Conservation (phyloP, 92 coral and sea anemone species). For the Muricea muricata region DNA sequence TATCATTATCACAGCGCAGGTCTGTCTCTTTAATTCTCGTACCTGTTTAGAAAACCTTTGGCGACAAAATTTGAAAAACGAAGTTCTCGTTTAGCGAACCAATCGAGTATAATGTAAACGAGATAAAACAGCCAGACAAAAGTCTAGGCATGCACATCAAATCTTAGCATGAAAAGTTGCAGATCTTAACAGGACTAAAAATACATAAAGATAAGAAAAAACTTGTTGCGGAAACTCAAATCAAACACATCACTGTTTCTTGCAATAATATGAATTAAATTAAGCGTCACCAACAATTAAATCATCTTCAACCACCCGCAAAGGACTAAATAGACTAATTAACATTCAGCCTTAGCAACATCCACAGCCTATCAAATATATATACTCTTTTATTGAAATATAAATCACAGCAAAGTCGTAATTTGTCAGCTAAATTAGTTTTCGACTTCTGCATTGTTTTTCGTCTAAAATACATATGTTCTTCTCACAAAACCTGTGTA, state of each 20-base stretch:
- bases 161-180: no score
- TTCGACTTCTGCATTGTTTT: constrained; percentile 11
- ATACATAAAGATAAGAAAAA: no score
- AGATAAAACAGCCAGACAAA: no score
- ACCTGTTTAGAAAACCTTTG: no score
- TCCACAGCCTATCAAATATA: not conserved
- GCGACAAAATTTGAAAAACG: no score
- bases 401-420: not conserved
- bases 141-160: no score
- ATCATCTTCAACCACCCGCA: not conserved
- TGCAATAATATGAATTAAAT: not conserved
- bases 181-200: no score
- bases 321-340: constrained; percentile 16
- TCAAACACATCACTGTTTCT: not conserved
- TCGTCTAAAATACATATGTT: constrained; percentile 31
- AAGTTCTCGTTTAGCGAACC: no score
- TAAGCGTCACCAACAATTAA: not conserved
- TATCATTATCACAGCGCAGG: no score
- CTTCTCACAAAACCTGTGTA: constrained; percentile 27
- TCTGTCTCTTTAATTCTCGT: no score
- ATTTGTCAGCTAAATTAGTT: not conserved
- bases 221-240: not conserved
- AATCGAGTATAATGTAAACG: no score
- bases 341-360: not conserved
- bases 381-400: not conserved